Conservation (phyloP, 2,113 vertebrate genomes). For the Falcunculus frontatus region DNA sequence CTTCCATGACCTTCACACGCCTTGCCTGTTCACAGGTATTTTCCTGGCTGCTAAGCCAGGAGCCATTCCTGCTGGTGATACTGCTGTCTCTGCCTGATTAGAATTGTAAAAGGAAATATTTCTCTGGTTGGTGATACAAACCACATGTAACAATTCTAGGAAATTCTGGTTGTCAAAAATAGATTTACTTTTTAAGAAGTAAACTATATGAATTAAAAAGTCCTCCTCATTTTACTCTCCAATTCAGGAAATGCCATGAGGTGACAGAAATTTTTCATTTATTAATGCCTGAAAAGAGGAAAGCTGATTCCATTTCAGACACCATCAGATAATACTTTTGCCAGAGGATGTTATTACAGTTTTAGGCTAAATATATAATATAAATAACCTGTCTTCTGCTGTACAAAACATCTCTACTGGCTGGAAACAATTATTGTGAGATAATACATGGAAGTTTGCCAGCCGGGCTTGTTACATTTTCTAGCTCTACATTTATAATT, state of each 20-base stretch:
- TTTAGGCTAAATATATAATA: slow-evolving; percentile 54
- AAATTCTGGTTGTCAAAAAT: slow-evolving; percentile 53
- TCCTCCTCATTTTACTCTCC: slow-evolving; percentile 25
- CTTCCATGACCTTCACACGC: not conserved
- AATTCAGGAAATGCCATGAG: slow-evolving; percentile 57
- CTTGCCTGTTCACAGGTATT: not conserved
- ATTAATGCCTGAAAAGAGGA: slow-evolving; percentile 57
- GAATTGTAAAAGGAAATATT: slow-evolving; percentile 22
- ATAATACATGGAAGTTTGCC: slow-evolving; percentile 27
- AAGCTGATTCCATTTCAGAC: slow-evolving; percentile 54
- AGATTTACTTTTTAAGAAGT: slow-evolving; percentile 52
- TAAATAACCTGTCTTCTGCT: slow-evolving; percentile 51
- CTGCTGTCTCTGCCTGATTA: not conserved
- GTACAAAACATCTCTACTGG: slow-evolving; percentile 1
- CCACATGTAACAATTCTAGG: slow-evolving; percentile 56
- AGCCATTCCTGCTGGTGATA: not conserved
- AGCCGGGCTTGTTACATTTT: not conserved
- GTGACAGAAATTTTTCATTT: slow-evolving; percentile 28
- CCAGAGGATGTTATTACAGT: slow-evolving; percentile 63
- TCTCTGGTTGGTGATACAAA: slow-evolving; percentile 19
- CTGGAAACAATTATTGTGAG: slow-evolving; percentile 36
- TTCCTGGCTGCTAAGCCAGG: not conserved
- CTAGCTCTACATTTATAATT: not conserved
- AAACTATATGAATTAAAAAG: slow-evolving; percentile 43
- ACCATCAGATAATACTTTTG: slow-evolving; percentile 53